Percentiles rank a stretch among this genome's conserved stretches.
Evolutionary conservation across 2,113 vertebrate genomes (phyloP).

Genomic region (Origma solitaria): DNA sequence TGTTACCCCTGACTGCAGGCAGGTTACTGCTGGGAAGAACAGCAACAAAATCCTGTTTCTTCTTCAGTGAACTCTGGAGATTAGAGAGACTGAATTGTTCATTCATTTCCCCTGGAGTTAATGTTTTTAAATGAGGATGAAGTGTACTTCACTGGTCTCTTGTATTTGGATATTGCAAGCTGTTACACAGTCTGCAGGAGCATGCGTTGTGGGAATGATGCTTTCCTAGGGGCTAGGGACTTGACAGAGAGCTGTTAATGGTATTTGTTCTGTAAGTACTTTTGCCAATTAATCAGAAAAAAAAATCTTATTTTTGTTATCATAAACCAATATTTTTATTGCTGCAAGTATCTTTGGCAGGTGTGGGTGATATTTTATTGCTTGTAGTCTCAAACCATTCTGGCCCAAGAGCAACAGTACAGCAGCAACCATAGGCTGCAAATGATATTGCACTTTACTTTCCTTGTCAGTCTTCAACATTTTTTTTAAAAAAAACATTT

Average conservation of each 20-base stretch:
- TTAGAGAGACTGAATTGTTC: background rate
- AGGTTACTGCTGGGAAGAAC: background rate
- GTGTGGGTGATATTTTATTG: background rate
- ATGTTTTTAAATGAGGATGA: background rate
- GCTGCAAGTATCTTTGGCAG: background rate
- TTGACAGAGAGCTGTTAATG: background rate
- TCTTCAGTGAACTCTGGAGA: background rate
- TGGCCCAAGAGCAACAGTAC: background rate
- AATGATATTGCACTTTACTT: background rate
- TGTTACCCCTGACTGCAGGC: background rate
- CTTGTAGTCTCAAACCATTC: background rate
- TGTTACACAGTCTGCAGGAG: background rate
- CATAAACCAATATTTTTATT: background rate
- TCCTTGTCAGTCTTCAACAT: background rate
- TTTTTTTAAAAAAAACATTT: background rate
- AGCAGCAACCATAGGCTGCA: background rate
- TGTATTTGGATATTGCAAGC: background rate
- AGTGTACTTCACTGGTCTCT: background rate
- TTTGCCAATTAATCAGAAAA: background rate
- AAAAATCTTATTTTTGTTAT: background rate
- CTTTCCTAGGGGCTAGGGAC: background rate
- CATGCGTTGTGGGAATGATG: background rate
- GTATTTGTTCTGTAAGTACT: background rate
- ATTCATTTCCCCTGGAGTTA: background rate
- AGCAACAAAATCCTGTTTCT: background rate